phyloP scores from a whole-genome alignment of 2,888 invertebrate species.

The Mantis religiosa region DNA sequence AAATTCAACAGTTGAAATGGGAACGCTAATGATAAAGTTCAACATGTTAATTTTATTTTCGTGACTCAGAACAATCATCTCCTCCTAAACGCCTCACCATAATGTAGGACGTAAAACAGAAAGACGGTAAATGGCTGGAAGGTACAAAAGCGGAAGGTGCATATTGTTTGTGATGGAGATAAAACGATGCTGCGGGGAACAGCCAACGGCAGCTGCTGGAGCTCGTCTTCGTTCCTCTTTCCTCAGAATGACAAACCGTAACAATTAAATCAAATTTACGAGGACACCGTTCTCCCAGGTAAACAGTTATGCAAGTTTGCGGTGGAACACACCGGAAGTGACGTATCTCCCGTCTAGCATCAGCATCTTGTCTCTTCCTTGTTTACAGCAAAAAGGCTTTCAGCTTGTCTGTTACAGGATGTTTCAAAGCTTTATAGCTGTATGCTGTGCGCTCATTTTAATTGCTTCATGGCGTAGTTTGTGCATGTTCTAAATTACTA shows the following conservation, averaged over 20 bases:
- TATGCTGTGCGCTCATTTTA: too few relatives aligned
- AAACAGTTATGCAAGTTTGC: neutral
- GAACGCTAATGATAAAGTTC: too few relatives aligned
- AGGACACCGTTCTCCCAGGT: neutral
- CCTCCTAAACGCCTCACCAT: neutral
- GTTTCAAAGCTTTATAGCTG: too few relatives aligned
- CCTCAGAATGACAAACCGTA: neutral
- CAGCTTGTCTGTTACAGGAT: too few relatives aligned
- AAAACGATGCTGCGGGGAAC: neutral
- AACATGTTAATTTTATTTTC: too few relatives aligned
- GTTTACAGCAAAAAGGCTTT: neutral
- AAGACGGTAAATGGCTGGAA: neutral
- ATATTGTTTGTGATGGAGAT: neutral
- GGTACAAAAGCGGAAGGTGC: neutral
- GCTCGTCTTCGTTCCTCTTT: neutral
- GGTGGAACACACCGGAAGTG: neutral
- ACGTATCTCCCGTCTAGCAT: neutral
- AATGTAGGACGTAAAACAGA: neutral
- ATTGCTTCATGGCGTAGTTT: too few relatives aligned
- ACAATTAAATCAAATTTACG: neutral
- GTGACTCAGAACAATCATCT: neutral
- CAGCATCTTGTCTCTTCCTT: neutral
- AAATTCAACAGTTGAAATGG: too few relatives aligned
- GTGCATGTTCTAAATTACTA: too few relatives aligned
- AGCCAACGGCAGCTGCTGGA: neutral